Base-by-base conservation (phyloP, 2,113 vertebrate species). In the Ahaetulla prasina region DNA sequence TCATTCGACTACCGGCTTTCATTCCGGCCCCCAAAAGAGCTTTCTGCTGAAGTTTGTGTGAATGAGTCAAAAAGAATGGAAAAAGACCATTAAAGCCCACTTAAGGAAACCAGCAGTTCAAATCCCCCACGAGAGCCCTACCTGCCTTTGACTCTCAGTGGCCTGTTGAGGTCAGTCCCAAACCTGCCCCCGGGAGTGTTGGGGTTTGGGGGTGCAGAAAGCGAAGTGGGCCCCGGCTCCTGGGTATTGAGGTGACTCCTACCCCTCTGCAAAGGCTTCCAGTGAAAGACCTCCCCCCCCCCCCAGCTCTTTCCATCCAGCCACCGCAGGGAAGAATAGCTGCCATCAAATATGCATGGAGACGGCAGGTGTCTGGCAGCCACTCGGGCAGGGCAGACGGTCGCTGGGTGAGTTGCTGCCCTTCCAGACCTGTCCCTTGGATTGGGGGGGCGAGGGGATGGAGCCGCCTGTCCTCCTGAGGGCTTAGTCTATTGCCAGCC, bases 301-400 rank as follows among this genome's bases (percentile, higher is more conserved):
- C 16, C 80, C 53, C n/a, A 74, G 1, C 35, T 80, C 35, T 80
- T 91, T 96, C 95, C 39, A 94, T 97, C 98, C 97, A 92, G 27
- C 92, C 85, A 91, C 30, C 95, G 96, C 96, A 96, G 95, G 96
- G 95, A 96, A 99, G 98, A 99, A 99, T 98, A 97, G 97, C 92
- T 30, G 3, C 95, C 98, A 98, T 99, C 98, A 99, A 99, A 98
- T 97, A 99, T 99, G 98, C 96, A 99, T 97, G 43, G 96, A 96
- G 96, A 49, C 39, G 53, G 91, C 47, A 87, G 1, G 2, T 55
- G 93, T 84, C 27, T 1, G 0, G 35, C 91, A 9, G 93, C 91
- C 45, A 92, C 43, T 22, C 53, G 49, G 95, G 27, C 6, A 11
- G 47, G 74, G 94, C 43, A 86, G 74, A 35, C 35, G 8, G 35